Evolutionary conservation across 2,888 invertebrate species (phyloP).

Genomic region (Tenthredo livida): DNA sequence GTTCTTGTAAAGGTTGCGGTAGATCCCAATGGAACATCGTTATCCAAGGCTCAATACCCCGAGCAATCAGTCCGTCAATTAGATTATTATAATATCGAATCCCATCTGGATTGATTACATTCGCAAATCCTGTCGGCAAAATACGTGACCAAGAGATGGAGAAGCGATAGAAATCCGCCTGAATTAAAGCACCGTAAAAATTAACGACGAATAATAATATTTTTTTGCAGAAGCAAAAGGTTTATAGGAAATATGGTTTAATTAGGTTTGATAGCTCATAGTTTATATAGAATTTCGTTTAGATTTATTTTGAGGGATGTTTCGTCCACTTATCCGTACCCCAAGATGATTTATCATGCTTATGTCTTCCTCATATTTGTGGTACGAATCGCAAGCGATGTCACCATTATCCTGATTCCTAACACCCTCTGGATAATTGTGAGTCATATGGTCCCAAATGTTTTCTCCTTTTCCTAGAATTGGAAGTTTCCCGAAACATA

Average conservation of each 20-base stretch:
- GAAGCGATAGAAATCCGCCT: conserved; percentile 84
- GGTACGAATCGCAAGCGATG: conserved; percentile 85
- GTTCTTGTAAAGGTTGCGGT: conserved; percentile 83
- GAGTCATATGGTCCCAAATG: conserved; percentile 82
- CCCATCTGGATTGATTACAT: conserved; percentile 64
- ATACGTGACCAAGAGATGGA: conserved; percentile 89
- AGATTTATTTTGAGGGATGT: not conserved
- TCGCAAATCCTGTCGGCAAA: conserved; percentile 84
- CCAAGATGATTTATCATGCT: conserved; percentile 57
- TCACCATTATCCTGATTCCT: conserved; percentile 82
- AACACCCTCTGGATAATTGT: conserved; percentile 80
- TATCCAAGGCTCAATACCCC: conserved; percentile 85
- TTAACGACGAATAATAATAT: not conserved
- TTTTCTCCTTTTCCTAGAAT: conserved; percentile 83
- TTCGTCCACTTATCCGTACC: conserved; percentile 53
- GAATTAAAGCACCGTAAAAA: not conserved
- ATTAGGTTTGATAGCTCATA: not conserved
- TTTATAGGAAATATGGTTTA: not conserved
- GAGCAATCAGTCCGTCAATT: conserved; percentile 77
- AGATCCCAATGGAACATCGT: conserved; percentile 87
- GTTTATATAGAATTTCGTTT: not conserved
- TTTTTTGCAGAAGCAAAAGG: not conserved
- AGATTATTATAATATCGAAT: conserved; percentile 77
- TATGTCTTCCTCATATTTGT: conserved; percentile 81
- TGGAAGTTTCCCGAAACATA: not conserved